Evolutionary conservation across 2,113 vertebrate species (phyloP).

Genomic region (Dascyllus trimaculatus): DNA sequence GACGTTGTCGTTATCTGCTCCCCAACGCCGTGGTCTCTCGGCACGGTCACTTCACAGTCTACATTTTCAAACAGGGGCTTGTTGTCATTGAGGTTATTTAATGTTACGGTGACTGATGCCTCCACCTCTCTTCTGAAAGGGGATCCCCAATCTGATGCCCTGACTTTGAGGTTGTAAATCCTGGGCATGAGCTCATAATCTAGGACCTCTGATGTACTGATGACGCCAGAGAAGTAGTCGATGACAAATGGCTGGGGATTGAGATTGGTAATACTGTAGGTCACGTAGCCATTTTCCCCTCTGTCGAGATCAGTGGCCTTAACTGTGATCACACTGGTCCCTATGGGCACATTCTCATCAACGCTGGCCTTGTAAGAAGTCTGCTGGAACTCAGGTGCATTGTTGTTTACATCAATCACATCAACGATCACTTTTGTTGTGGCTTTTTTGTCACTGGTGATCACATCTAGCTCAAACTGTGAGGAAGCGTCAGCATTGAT

Average conservation of each 20-base stretch:
- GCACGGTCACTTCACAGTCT: constrained; percentile 93
- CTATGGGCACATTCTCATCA: constrained; percentile 93
- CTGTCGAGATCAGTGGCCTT: constrained; percentile 92
- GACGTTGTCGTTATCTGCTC: constrained; percentile 97
- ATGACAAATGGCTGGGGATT: constrained; percentile 93
- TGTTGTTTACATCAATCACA: constrained; percentile 92
- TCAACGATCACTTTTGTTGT: constrained; percentile 91
- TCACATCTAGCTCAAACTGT: constrained; percentile 92
- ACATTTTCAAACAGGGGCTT: constrained; percentile 96
- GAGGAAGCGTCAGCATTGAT: constrained; percentile 86
- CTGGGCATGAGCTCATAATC: constrained; percentile 98
- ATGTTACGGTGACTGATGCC: constrained; percentile 89
- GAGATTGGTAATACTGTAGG: constrained; percentile 94
- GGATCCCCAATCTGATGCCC: constrained; percentile 96
- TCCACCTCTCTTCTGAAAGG: constrained; percentile 95
- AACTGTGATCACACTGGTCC: constrained; percentile 90
- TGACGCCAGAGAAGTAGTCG: constrained; percentile 92
- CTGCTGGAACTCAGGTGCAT: constrained; percentile 93
- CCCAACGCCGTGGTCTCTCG: constrained; percentile 92
- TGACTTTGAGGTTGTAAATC: constrained; percentile 92
- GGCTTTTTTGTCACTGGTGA: constrained; percentile 90
- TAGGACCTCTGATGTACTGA: constrained; percentile 92
- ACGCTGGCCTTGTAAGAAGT: constrained; percentile 93
- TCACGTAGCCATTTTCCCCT: constrained; percentile 96
- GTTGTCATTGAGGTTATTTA: constrained; percentile 98